Evolutionary conservation across 2,888 invertebrate genomes (phyloP).

Genomic region (Drosophila mimica): DNA sequence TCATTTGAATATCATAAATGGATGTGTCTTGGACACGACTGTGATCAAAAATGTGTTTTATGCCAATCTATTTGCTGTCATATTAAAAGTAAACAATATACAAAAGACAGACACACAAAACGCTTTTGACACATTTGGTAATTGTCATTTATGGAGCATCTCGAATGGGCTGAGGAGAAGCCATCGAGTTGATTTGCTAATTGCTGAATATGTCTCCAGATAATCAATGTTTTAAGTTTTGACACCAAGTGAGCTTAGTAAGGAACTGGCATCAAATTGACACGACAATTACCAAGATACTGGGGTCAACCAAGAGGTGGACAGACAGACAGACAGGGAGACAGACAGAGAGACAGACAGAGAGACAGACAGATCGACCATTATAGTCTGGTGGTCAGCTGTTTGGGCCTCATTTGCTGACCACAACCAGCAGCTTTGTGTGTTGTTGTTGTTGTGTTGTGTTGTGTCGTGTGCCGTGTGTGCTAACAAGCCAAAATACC

Average conservation of each 20-base stretch:
- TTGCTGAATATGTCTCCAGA: constrained; percentile 84
- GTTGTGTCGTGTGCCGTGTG: constrained; percentile 44
- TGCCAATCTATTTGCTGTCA: constrained; percentile 70
- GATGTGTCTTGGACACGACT: constrained; percentile 24
- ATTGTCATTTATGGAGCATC: constrained; percentile 68
- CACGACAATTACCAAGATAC: constrained; percentile 69
- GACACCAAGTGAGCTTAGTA: constrained; percentile 64
- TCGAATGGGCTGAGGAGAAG: constrained; percentile 37
- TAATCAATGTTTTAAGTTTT: constrained; percentile 82
- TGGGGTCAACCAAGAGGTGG: constrained; percentile 17
- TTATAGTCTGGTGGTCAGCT: constrained; percentile 52
- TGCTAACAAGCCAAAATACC: constrained; percentile 71
- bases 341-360: background rate
- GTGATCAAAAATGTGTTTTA: constrained; percentile 54
- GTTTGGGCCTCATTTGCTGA: constrained; percentile 69
- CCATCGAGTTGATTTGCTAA: constrained; percentile 84
- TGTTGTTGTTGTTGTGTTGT: constrained; percentile 3
- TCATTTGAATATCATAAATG: constrained; percentile 33
- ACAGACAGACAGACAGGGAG: background rate
- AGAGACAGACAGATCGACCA: background rate
- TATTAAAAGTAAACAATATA: constrained; percentile 67
- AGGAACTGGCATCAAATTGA: constrained; percentile 60
- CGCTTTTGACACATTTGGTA: constrained; percentile 79
- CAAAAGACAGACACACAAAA: constrained; percentile 25
- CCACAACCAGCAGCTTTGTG: constrained; percentile 49